Evolutionary conservation across 2,113 vertebrate genomes (phyloP).

Genomic region (Oncorhynchus kisutch): DNA sequence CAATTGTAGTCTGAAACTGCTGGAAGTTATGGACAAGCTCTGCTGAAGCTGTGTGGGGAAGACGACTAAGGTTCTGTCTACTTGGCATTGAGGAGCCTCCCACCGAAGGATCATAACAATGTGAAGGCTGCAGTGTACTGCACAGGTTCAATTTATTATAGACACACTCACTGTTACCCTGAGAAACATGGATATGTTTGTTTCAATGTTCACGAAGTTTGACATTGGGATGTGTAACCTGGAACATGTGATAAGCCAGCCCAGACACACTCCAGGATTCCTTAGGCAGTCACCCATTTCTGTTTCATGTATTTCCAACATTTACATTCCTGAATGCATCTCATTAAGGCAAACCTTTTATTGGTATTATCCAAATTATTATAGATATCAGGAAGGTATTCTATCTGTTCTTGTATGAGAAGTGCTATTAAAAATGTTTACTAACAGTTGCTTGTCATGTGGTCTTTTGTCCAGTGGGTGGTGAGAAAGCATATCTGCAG

Average conservation of each 20-base stretch:
- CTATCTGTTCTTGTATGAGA: not conserved
- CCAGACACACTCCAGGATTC: not conserved
- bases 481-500: not conserved
- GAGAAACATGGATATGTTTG: not conserved
- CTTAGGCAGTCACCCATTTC: not conserved
- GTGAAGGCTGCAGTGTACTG: not conserved
- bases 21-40: conserved; percentile 24
- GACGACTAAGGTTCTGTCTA: conserved; percentile 2
- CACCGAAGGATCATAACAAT: not conserved
- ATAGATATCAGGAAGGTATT: not conserved
- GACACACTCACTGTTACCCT: not conserved
- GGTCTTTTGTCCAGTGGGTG: not conserved
- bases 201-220: not conserved
- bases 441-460: not conserved
- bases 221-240: not conserved
- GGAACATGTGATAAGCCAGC: not conserved
- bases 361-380: not conserved
- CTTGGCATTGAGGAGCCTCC: not conserved
- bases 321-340: not conserved
- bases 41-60: conserved; percentile 38
- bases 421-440: not conserved
- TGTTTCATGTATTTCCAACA: not conserved
- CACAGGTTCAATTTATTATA: not conserved
- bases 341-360: not conserved
- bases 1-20: conserved; percentile 33